These are phyloP conservation scores for Drosophila tanythrix DNA, from an alignment of 2,888 invertebrate genomes.

Conservation along the genomic window DNA sequence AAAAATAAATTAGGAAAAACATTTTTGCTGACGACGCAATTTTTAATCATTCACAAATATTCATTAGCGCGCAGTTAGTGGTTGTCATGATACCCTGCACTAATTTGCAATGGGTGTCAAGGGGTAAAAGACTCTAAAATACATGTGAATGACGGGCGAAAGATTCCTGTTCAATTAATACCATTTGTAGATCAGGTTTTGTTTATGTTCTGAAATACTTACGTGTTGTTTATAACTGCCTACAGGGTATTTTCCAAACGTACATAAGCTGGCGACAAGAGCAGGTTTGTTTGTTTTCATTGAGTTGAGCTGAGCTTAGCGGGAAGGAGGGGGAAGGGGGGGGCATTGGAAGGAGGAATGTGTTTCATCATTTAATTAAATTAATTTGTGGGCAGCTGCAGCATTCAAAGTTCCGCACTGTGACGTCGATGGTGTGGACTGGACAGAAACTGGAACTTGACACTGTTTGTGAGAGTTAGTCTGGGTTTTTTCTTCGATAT, in stretches of 20 bases:
- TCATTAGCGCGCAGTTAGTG: constrained; percentile 46
- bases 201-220: not conserved
- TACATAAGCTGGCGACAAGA: not conserved
- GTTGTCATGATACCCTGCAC: constrained; percentile 16
- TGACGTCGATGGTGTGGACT: constrained; percentile 37
- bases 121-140: not conserved
- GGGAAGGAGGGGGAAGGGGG: not conserved
- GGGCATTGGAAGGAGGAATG: not conserved
- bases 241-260: constrained; percentile 15
- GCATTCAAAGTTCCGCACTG: constrained; percentile 42
- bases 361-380: constrained; percentile 39
- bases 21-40: constrained; percentile 54
- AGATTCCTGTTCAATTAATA: not conserved
- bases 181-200: not conserved
- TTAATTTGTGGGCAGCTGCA: constrained; percentile 64
- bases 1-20: constrained; percentile 31
- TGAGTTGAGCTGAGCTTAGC: constrained; percentile 10
- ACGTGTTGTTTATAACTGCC: not conserved
- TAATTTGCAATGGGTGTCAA: not conserved
- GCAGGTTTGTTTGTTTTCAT: constrained; percentile 16
- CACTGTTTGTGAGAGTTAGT: constrained; percentile 20
- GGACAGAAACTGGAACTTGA: constrained; percentile 27
- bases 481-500: constrained; percentile 33
- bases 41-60: constrained; percentile 61
- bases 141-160: not conserved